These are phyloP conservation scores for Idris sp. DNA, from an alignment of 1,140 invertebrate species.

Conservation along the genomic window DNA sequence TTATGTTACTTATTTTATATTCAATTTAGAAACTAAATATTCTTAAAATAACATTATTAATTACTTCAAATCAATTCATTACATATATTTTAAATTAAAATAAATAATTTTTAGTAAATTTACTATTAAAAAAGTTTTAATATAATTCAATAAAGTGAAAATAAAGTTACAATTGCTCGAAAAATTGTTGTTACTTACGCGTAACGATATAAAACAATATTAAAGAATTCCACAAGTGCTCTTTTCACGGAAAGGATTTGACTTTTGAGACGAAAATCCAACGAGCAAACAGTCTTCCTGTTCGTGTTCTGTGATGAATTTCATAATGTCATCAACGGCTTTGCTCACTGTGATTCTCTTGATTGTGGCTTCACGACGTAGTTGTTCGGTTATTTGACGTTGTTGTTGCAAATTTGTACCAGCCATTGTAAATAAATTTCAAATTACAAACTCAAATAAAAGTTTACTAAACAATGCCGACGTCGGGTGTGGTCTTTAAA, in stretches of 20 bases:
- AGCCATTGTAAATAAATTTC: slow-evolving; percentile 81
- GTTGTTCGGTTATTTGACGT: slow-evolving; percentile 89
- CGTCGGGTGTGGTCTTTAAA: slow-evolving; percentile 27
- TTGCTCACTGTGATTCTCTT: slow-evolving; percentile 92
- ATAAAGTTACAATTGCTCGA: slow-evolving; percentile 1
- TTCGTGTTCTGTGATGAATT: slow-evolving; percentile 94
- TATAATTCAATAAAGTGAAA: background rate
- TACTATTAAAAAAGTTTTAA: too few species aligned
- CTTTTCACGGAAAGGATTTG: slow-evolving; percentile 98
- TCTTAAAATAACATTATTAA: too few species aligned
- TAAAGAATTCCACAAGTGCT: slow-evolving; percentile 93
- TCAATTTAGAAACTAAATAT: too few species aligned
- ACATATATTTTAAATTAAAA: too few species aligned
- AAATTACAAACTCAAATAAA: background rate
- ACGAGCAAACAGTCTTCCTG: slow-evolving; percentile 96
- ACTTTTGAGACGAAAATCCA: slow-evolving; percentile 96
- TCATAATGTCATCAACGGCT: slow-evolving; percentile 95
- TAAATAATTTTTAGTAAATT: too few species aligned
- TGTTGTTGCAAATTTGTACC: slow-evolving; percentile 94
- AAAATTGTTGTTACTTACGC: background rate
- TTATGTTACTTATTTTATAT: too few species aligned
- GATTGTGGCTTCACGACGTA: slow-evolving; percentile 93
- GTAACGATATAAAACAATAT: slow-evolving; percentile 1
- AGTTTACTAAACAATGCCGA: slow-evolving; percentile 19
- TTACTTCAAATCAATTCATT: too few species aligned